Evolutionary conservation across 2,888 invertebrate genomes (phyloP), one percentile per base, ranked within the genome.

Genomic region (Sussaba pulchella): DNA sequence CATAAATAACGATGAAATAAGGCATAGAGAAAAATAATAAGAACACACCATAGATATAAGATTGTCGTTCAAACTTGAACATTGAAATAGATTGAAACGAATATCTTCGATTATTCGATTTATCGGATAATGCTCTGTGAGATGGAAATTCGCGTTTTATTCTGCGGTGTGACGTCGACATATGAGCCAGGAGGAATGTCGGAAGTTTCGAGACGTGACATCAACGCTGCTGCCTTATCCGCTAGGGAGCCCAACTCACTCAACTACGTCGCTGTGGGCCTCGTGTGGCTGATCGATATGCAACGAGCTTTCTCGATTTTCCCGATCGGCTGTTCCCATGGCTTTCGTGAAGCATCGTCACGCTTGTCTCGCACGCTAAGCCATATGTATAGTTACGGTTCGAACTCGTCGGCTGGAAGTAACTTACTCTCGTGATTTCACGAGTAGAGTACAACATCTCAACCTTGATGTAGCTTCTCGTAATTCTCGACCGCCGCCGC

Each of bases 261-360:
- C 50, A 26, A 45, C 24, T 21, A 52, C 6, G 24, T 26, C 52
- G 36, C n/a, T 39, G 41, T 41, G 12, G 31, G n/a, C n/a, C 61
- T 61, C 43, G 39, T 26, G 17, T 43, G 54, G 54, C 69, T 77
- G 72, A 81, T 81, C 80, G 64, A 77, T 81, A 81, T 81, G 72
- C 80, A 69, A 71, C 61, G 67, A 75, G 76, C 41, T 81, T 73
- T 61, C 59, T 66, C 64, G 75, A 75, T 75, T 61, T 47, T 19
- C 75, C 59, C 36, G 75, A 71, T 75, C 59, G 43, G 50, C 63
- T 43, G 63, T 41, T 24, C 39, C 14, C 61, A 54, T 6, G 77
- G 39, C 63, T 76, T 76, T 76, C 67, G 57, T 61, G 66, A 24
- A 41, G 50, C 43, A 54, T 70, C 71, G 45, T 71, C 75, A 41